These are phyloP conservation scores for Labrus mixtus DNA, from an alignment of 2,113 vertebrate species.

Conservation along the genomic window DNA sequence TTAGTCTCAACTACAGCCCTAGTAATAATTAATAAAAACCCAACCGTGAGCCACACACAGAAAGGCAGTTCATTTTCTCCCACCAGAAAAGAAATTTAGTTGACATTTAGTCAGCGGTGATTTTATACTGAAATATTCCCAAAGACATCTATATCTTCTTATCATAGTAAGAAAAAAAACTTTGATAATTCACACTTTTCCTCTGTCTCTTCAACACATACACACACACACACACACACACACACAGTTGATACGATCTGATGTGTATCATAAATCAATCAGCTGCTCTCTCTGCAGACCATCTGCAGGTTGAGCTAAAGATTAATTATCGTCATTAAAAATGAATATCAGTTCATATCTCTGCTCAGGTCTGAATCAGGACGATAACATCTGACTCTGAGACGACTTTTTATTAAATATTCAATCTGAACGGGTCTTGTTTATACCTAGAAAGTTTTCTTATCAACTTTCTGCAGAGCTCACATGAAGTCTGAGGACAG, in stretches of 20 bases:
- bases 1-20: no score
- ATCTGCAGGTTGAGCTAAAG: conserved; percentile 12
- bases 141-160: neutral
- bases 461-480: no score
- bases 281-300: neutral
- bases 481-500: no score
- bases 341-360: conserved; percentile 26
- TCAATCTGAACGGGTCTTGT: conserved; percentile 5
- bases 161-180: neutral
- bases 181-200: neutral
- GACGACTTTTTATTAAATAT: conserved; percentile 11
- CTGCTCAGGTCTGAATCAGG: neutral
- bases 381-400: conserved; percentile 3
- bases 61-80: no score
- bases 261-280: conserved; percentile 23
- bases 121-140: neutral
- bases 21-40: no score
- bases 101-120: neutral
- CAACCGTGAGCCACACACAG: no score
- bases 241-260: neutral
- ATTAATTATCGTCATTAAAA: conserved; percentile 39
- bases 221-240: neutral
- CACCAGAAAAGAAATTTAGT: neutral
- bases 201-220: neutral
- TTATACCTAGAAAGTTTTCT: neutral